A percentile compares a stretch with the other conserved stretches of the same genome.
These are phyloP conservation scores for Silurus aristotelis DNA, from an alignment of 2,797 vertebrate genomes.

Conservation along the genomic window DNA sequence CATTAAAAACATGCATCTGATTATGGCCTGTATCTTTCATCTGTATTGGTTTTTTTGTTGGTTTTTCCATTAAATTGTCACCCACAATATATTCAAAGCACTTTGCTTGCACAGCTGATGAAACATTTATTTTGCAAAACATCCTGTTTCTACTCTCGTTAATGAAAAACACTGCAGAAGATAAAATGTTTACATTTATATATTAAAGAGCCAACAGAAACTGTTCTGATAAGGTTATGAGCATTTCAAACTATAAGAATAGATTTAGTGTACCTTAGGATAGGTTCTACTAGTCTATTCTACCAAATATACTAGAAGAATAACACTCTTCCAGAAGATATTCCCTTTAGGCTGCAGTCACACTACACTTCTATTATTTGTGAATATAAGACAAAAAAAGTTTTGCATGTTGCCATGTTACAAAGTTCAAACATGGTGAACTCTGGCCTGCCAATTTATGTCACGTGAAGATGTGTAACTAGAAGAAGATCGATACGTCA, in stretches of 20 bases:
- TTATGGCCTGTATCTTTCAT: slow-evolving; percentile 25
- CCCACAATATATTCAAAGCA: background rate
- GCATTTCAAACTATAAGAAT: background rate
- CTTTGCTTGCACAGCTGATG: slow-evolving; percentile 6
- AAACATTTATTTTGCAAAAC: background rate
- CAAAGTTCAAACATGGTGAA: too few species aligned
- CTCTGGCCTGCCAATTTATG: too few species aligned
- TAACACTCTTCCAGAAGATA: background rate
- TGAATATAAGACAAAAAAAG: too few species aligned
- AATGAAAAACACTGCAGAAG: background rate
- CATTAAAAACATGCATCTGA: slow-evolving; percentile 58
- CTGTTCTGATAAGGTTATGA: background rate
- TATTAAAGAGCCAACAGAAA: background rate
- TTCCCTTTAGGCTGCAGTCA: background rate
- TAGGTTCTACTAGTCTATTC: background rate
- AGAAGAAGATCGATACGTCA: too few species aligned
- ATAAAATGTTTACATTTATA: background rate
- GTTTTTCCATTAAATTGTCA: background rate
- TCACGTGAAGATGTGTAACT: too few species aligned
- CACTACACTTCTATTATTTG: too few species aligned
- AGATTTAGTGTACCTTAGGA: background rate
- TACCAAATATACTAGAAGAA: background rate
- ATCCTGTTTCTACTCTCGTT: background rate
- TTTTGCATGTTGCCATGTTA: too few species aligned
- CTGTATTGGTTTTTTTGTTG: background rate